Conservation (phyloP, 2,113 vertebrate genomes). For the Epinephelus lanceolatus region DNA sequence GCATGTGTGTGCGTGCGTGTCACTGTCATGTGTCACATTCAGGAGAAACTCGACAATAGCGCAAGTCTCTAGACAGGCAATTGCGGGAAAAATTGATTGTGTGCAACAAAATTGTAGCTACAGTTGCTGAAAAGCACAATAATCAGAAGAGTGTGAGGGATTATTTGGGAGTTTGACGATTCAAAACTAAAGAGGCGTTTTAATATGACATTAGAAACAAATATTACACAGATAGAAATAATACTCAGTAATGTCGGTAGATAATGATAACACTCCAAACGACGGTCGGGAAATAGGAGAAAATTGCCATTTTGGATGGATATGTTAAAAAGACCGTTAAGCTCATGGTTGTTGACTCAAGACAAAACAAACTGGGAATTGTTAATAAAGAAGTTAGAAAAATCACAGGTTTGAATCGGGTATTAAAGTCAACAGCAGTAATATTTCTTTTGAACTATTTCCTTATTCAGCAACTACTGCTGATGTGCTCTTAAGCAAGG, state of each 20-base stretch:
- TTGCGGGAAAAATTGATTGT: constrained; percentile 51
- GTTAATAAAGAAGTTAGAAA: background rate
- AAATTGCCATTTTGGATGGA: background rate
- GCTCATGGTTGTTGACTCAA: background rate
- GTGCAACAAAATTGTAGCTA: constrained; percentile 25
- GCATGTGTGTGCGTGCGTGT: constrained; percentile 20
- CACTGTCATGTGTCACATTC: constrained; percentile 62
- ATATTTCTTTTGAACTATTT: background rate
- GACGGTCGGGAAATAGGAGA: constrained; percentile 3
- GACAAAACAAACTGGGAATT: background rate
- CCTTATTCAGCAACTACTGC: background rate
- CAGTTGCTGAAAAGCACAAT: constrained; percentile 33
- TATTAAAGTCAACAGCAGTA: background rate
- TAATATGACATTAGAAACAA: constrained; percentile 11
- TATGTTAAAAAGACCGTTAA: too few species aligned
- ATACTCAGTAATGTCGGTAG: background rate
- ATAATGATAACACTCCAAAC: constrained; percentile 6
- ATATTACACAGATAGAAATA: background rate
- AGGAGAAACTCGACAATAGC: constrained; percentile 65
- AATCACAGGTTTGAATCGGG: background rate
- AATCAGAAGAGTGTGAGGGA: constrained; percentile 19
- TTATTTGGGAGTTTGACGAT: constrained; percentile 37
- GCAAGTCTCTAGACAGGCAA: constrained; percentile 55
- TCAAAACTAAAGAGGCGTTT: constrained; percentile 16
- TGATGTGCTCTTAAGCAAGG: background rate